Conservation (phyloP, 2,113 vertebrate genomes). For the Mobula hypostoma region DNA sequence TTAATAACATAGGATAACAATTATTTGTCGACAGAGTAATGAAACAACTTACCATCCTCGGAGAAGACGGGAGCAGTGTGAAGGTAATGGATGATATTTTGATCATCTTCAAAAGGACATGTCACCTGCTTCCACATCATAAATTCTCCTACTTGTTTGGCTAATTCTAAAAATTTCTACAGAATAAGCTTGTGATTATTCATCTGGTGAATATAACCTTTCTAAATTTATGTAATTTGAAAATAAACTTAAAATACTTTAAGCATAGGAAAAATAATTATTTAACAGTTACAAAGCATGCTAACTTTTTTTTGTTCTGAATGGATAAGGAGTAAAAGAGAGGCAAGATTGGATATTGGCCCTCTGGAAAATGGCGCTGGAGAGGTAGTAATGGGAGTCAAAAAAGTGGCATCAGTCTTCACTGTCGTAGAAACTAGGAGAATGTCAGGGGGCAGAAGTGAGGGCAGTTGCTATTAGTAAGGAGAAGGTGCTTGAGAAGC, state of each 20-base stretch:
- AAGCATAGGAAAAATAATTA: not conserved
- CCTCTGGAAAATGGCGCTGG: too few species aligned
- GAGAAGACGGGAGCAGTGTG: slow-evolving; percentile 65
- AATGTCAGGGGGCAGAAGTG: too few species aligned
- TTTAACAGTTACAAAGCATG: not conserved
- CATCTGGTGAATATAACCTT: too few species aligned
- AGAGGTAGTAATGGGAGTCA: too few species aligned
- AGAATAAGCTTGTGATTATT: slow-evolving; percentile 15
- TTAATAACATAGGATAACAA: not conserved
- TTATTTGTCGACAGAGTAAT: not conserved
- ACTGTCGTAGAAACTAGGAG: too few species aligned
- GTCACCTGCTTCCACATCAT: slow-evolving; percentile 72
- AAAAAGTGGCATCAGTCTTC: too few species aligned
- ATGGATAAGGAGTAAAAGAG: too few species aligned
- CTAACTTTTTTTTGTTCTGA: not conserved
- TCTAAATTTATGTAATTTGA: not conserved
- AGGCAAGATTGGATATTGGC: too few species aligned
- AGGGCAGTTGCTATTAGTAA: too few species aligned
- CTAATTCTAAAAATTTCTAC: slow-evolving; percentile 69
- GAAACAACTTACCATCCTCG: slow-evolving; percentile 60
- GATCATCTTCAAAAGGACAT: slow-evolving; percentile 66
- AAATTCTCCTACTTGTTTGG: slow-evolving; percentile 69
- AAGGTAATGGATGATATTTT: slow-evolving; percentile 64
- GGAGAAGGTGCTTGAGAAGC: too few species aligned
- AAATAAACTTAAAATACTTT: slow-evolving; percentile 7